Conservation (phyloP, 2,113 vertebrate species). For the Mesoclemmys tuberculata region DNA sequence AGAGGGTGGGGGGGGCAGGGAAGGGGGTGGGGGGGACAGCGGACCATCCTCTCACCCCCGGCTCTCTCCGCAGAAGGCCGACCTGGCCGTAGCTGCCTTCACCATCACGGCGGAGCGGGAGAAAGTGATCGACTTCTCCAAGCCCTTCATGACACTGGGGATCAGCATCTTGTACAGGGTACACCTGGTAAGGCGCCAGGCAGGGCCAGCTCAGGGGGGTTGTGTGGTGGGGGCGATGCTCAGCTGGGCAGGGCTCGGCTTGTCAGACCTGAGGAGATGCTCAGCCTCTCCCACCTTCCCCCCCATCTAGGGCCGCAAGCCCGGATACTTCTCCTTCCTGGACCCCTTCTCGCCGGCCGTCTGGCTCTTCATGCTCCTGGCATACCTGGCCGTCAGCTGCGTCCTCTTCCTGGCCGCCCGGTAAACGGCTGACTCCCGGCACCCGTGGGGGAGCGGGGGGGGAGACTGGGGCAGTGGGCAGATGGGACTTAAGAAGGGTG, state of each 20-base stretch:
- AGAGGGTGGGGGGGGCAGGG: neutral
- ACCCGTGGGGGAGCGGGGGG: neutral
- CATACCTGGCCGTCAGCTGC: slow-evolving; percentile 94
- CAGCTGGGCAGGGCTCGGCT: too few relatives aligned
- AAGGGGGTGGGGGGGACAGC: neutral
- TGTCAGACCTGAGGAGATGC: too few relatives aligned
- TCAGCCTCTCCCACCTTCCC: neutral
- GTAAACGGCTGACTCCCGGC: slow-evolving; percentile 71
- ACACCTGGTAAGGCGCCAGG: slow-evolving; percentile 81
- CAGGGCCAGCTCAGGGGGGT: neutral
- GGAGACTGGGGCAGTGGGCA: neutral
- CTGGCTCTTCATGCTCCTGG: slow-evolving; percentile 96
- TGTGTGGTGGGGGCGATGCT: neutral
- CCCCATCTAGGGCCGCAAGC: slow-evolving; percentile 87
- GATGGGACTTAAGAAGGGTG: neutral
- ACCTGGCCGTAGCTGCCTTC: slow-evolving; percentile 91
- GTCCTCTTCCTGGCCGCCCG: slow-evolving; percentile 92
- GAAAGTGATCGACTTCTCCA: slow-evolving; percentile 95
- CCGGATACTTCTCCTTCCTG: slow-evolving; percentile 95
- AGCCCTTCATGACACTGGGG: slow-evolving; percentile 92
- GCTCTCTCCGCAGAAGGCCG: slow-evolving; percentile 85
- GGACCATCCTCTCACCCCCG: neutral
- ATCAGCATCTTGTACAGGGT: slow-evolving; percentile 93
- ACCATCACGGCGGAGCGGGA: slow-evolving; percentile 94
- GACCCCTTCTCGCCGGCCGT: slow-evolving; percentile 95